Conservation (phyloP, 2,888 invertebrate species). For the Trisateles emortualis region DNA sequence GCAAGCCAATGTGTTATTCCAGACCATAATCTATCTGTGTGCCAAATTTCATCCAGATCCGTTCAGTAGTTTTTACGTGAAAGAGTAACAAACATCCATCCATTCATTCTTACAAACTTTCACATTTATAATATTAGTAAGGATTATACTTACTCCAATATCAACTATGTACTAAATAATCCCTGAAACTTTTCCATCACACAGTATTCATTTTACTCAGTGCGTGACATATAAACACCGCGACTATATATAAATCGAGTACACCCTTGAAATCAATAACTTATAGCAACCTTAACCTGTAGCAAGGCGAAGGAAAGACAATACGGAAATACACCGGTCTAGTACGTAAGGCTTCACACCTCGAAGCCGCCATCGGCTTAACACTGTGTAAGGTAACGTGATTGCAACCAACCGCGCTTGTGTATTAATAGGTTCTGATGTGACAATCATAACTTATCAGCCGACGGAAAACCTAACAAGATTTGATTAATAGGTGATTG, state of each 20-base stretch:
- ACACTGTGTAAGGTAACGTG: slow-evolving; percentile 56
- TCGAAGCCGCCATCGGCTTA: slow-evolving; percentile 72
- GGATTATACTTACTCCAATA: too few species aligned
- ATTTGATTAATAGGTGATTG: neutral
- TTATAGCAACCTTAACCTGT: slow-evolving; percentile 53
- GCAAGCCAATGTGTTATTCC: too few species aligned
- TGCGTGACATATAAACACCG: neutral
- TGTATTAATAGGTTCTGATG: slow-evolving; percentile 20
- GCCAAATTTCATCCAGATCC: too few species aligned
- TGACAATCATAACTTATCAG: slow-evolving; percentile 22
- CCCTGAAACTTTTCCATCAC: neutral
- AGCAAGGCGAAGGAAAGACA: slow-evolving; percentile 68
- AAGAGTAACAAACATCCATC: too few species aligned
- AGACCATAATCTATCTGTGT: too few species aligned
- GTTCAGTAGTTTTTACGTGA: too few species aligned
- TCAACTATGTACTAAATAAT: neutral
- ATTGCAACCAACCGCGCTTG: slow-evolving; percentile 50
- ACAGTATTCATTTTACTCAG: neutral
- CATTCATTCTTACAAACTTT: too few species aligned
- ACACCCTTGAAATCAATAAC: slow-evolving; percentile 45
- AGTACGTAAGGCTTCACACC: slow-evolving; percentile 73
- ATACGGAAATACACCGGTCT: slow-evolving; percentile 68
- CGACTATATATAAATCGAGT: slow-evolving; percentile 22
- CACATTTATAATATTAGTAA: too few species aligned
- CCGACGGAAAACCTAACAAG: neutral